These are phyloP conservation scores for Tribolium madens DNA, from an alignment of 1,140 invertebrate species.

Conservation along the genomic window DNA sequence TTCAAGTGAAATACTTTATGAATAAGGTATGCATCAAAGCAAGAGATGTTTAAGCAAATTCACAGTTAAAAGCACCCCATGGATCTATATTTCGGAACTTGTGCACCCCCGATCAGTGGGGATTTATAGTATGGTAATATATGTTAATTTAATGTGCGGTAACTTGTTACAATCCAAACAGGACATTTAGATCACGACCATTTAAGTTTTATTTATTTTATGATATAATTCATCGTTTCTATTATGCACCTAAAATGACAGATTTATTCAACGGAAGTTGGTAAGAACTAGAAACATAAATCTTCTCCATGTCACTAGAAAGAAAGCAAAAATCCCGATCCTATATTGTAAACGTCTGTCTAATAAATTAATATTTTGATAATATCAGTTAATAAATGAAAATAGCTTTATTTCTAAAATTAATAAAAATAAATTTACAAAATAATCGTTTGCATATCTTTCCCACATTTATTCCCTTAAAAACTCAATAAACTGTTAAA, in stretches of 20 bases:
- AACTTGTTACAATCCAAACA: conserved; percentile 28
- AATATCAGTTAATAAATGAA: no score
- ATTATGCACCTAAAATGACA: conserved; percentile 28
- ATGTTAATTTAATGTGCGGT: conserved; percentile 44
- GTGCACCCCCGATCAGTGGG: conserved; percentile 27
- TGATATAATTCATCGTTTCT: conserved; percentile 32
- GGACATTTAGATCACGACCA: conserved; percentile 30
- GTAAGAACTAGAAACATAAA: conserved; percentile 23
- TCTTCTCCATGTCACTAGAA: not conserved
- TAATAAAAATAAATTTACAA: no score
- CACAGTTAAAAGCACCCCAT: conserved; percentile 37
- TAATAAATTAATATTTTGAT: no score
- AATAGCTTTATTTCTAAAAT: no score
- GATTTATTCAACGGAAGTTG: conserved; percentile 27
- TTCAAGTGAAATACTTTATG: no score
- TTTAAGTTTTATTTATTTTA: conserved; percentile 4
- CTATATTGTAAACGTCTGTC: no score
- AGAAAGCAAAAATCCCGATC: not conserved
- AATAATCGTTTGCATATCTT: no score
- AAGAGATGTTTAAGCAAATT: conserved; percentile 4
- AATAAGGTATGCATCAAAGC: no score
- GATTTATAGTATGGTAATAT: conserved; percentile 49
- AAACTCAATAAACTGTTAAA: no score
- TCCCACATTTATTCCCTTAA: no score
- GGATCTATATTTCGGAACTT: conserved; percentile 14